These are phyloP conservation scores for Choloepus didactylus DNA, from an alignment of 2,797 vertebrate genomes.

Conservation along the genomic window DNA sequence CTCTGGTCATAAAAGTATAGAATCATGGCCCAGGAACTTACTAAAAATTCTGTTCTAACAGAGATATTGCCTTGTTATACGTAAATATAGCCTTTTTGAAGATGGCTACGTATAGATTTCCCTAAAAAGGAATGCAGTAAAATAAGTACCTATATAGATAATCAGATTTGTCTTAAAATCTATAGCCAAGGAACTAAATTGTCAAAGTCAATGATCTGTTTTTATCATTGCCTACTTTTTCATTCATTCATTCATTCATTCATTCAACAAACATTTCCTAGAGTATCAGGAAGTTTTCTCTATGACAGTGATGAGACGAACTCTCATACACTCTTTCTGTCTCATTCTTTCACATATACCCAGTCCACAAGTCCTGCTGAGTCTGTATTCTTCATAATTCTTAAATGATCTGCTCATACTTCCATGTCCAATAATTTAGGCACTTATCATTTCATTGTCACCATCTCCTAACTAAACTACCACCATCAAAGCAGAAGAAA, in stretches of 20 bases:
- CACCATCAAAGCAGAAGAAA: not conserved
- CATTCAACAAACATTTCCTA: not conserved
- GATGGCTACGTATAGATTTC: not conserved
- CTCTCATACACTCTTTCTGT: not conserved
- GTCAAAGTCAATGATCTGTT: not conserved
- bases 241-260: not conserved
- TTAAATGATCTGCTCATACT: not conserved
- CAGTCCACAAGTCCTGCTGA: not conserved
- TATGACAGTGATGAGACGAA: not conserved
- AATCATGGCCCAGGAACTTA: not conserved
- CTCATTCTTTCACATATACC: not conserved
- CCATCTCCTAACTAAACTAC: not conserved
- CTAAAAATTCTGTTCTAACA: not conserved
- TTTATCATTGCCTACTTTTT: not conserved
- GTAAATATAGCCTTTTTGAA: not conserved
- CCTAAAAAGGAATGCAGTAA: not conserved
- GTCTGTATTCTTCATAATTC: not conserved
- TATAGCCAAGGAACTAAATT: not conserved
- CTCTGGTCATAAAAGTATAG: not conserved
- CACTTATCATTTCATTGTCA: not conserved
- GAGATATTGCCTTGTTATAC: not conserved
- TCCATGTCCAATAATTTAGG: not conserved
- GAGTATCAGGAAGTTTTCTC: not conserved
- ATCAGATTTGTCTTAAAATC: not conserved
- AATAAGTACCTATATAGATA: not conserved